Evolutionary conservation across 2,797 vertebrate species (phyloP), one percentile per base, ranked within the genome.

Genomic region (Erethizon dorsatum): DNA sequence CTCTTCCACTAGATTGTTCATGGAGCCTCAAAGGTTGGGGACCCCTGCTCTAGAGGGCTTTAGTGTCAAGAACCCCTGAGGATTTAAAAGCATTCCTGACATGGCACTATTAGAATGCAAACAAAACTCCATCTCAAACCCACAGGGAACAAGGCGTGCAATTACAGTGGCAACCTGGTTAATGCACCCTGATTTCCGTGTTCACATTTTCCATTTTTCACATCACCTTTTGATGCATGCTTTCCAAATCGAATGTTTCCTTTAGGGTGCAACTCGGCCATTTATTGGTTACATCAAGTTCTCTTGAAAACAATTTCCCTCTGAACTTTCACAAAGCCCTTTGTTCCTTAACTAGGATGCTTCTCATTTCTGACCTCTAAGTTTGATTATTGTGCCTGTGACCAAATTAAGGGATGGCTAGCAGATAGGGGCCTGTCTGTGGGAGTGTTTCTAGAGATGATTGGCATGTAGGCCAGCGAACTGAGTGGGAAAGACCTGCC

Each of bases 111-210:
- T 8, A 22, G 28, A 52, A 31, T 78, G 41, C 41, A 75, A 75
- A 28, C 15, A 52, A 18, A 52, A 52, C 47, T 78, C 47, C 14
- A 9, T 10, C 15, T 12, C 20, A 20, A 2, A 1, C 24, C 5
- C 56, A 18, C 17, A 22, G 0, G 12, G 33, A 31, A 57, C 8
- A 15, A 5, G 17, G 2, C 9, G n/a, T n/a, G n/a, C n/a, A n/a
- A n/a, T n/a, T n/a, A n/a, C n/a, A n/a, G n/a, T n/a, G n/a, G n/a
- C n/a, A n/a, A n/a, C 45, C 2, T 24, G 31, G 12, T 61, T 69
- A 1, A 61, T 1, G 4, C 5, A 59, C 9, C 3, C 0, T 31
- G 54, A 75, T 52, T 18, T 45, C 20, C 20, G 12, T 2, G 28
- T 28, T 37, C 71, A 47, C 12, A 67, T 59, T 28, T 67, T 9